Evolutionary conservation across 2,797 vertebrate species (phyloP).

Genomic region (Odontamblyopus rebecca): DNA sequence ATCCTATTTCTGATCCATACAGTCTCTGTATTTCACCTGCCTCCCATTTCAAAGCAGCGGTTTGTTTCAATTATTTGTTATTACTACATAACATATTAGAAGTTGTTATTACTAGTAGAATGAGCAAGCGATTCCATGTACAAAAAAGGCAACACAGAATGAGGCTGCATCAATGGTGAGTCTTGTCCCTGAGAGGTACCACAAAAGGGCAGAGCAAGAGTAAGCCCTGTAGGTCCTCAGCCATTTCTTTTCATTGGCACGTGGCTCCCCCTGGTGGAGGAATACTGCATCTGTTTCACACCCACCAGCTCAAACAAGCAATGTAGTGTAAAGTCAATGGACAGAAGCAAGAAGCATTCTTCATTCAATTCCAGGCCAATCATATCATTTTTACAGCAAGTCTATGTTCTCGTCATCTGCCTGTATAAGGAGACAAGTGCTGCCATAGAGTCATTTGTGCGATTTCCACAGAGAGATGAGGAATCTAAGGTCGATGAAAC

Average conservation of each 20-base stretch:
- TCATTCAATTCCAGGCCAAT: slow-evolving; percentile 59
- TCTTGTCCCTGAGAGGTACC: slow-evolving; percentile 72
- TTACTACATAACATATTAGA: slow-evolving; percentile 60
- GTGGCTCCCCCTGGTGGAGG: slow-evolving; percentile 70
- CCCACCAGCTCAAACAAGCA: slow-evolving; percentile 57
- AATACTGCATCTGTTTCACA: slow-evolving; percentile 75
- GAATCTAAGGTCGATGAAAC: slow-evolving; percentile 92
- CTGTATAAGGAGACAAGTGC: slow-evolving; percentile 59
- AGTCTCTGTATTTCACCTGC: slow-evolving; percentile 54
- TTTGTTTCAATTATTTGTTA: slow-evolving; percentile 66
- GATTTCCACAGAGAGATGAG: slow-evolving; percentile 47
- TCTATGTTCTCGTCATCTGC: slow-evolving; percentile 55
- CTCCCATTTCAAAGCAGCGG: slow-evolving; percentile 19
- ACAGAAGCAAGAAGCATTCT: slow-evolving; percentile 59
- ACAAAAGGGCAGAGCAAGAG: slow-evolving; percentile 63
- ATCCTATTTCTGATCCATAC: slow-evolving; percentile 58
- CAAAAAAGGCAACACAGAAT: slow-evolving; percentile 77
- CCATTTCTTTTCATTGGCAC: slow-evolving; percentile 72
- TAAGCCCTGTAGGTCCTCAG: slow-evolving; percentile 62
- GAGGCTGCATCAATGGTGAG: slow-evolving; percentile 70
- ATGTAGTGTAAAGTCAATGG: slow-evolving; percentile 55
- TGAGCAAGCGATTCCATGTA: slow-evolving; percentile 72
- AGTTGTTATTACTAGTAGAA: slow-evolving; percentile 72
- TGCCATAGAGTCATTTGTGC: slow-evolving; percentile 72
- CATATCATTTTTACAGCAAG: slow-evolving; percentile 70